A percentile compares a stretch with the other conserved stretches of the same genome.
Evolutionary conservation across 2,888 invertebrate genomes (phyloP).

Genomic region (Ormyrus nitidulus): DNA sequence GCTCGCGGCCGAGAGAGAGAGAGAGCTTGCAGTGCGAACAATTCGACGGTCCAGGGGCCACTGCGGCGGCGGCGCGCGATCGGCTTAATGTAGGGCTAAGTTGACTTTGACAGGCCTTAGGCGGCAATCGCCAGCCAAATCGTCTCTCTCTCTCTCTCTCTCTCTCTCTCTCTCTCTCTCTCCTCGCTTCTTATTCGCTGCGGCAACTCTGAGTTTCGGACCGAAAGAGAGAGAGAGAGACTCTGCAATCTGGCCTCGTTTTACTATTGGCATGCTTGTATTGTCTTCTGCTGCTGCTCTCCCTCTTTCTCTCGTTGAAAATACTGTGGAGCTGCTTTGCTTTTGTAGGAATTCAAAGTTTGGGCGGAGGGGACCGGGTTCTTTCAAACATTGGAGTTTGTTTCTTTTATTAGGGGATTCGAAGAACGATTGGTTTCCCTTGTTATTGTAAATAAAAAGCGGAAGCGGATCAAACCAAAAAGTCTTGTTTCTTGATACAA

Average conservation of each 20-base stretch:
- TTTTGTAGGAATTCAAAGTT: too few species aligned
- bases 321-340: too few species aligned
- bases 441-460: too few species aligned
- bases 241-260: slow-evolving; percentile 51
- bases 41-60: slow-evolving; percentile 41
- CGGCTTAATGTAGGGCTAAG: slow-evolving; percentile 45
- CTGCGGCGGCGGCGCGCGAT: slow-evolving; percentile 43
- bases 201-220: slow-evolving; percentile 29
- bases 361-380: too few species aligned
- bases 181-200: slow-evolving; percentile 43
- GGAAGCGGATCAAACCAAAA: too few species aligned
- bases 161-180: neutral
- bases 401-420: too few species aligned
- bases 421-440: too few species aligned
- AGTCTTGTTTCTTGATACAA: too few species aligned
- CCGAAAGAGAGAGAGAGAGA: neutral
- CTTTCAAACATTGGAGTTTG: too few species aligned
- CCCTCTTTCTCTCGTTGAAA: neutral
- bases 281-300: slow-evolving; percentile 63
- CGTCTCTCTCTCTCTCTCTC: slow-evolving; percentile 7
- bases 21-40: slow-evolving; percentile 1
- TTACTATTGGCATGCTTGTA: slow-evolving; percentile 60
- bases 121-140: slow-evolving; percentile 51
- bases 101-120: slow-evolving; percentile 70
- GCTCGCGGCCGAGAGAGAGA: neutral